phyloP scores from a whole-genome alignment of 2,888 invertebrate species.

The Blomia tropicalis region DNA sequence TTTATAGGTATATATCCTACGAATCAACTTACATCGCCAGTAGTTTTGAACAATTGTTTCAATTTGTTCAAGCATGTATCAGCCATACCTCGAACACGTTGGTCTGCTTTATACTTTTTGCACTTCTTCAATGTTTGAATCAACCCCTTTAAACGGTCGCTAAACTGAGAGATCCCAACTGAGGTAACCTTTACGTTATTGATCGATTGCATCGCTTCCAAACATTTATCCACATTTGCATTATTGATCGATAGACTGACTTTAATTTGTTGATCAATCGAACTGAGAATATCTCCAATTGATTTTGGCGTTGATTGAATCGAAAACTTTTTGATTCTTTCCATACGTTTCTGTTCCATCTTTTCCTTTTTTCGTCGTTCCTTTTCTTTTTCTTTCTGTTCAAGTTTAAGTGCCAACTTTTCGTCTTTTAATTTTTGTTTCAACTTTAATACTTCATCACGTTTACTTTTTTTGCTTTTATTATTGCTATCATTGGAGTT shows the following conservation, averaged over 20 bases:
- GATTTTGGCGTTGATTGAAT: neutral
- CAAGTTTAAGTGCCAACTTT: slow-evolving; percentile 23
- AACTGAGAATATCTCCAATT: neutral
- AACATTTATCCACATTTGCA: slow-evolving; percentile 55
- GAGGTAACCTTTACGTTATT: slow-evolving; percentile 46
- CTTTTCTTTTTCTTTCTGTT: slow-evolving; percentile 28
- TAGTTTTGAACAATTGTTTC: slow-evolving; percentile 32
- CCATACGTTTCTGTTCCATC: slow-evolving; percentile 22
- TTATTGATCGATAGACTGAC: slow-evolving; percentile 48
- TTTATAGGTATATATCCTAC: too few species aligned
- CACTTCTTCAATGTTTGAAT: slow-evolving; percentile 54
- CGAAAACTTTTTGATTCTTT: slow-evolving; percentile 15
- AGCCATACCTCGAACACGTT: slow-evolving; percentile 52
- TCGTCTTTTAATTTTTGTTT: slow-evolving; percentile 18
- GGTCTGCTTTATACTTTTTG: slow-evolving; percentile 31
- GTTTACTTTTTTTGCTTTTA: neutral
- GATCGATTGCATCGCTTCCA: slow-evolving; percentile 49
- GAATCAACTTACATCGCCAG: neutral
- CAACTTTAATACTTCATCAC: slow-evolving; percentile 11
- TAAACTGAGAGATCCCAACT: slow-evolving; percentile 60
- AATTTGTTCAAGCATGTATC: slow-evolving; percentile 46
- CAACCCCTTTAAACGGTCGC: slow-evolving; percentile 41
- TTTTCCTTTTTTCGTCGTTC: slow-evolving; percentile 20
- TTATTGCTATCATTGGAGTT: neutral
- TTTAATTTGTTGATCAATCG: slow-evolving; percentile 44